These are phyloP conservation scores for Panulirus ornatus DNA, from an alignment of 1,140 invertebrate genomes.

Conservation along the genomic window DNA sequence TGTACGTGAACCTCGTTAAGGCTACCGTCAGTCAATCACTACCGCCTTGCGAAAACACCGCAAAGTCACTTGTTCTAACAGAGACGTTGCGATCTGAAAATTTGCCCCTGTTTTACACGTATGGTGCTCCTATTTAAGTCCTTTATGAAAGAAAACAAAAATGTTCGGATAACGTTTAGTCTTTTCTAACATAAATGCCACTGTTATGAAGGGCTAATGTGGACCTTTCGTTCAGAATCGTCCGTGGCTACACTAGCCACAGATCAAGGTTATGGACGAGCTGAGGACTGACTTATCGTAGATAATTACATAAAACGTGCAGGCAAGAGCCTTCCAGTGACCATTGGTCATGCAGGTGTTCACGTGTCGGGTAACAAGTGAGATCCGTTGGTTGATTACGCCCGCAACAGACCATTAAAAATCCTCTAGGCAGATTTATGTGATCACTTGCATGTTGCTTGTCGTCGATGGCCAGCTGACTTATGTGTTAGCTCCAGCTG, in stretches of 20 bases:
- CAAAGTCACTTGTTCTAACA: conserved; percentile 7
- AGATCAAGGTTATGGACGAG: not conserved
- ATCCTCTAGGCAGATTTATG: not conserved
- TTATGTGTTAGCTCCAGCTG: not conserved
- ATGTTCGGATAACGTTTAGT: no score
- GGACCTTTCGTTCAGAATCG: no score
- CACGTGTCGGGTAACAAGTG: not conserved
- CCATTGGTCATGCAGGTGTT: not conserved
- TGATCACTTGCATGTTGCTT: not conserved
- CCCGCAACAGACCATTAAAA: not conserved
- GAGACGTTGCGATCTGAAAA: not conserved
- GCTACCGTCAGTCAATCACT: conserved; percentile 29
- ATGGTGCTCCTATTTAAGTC: no score
- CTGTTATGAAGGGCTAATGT: no score
- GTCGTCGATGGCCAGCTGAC: not conserved
- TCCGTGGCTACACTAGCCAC: conserved; percentile 15
- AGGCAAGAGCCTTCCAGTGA: not conserved
- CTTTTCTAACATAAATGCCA: no score
- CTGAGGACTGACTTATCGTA: not conserved
- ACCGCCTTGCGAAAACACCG: conserved; percentile 25
- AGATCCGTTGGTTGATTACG: not conserved
- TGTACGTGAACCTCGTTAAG: not conserved
- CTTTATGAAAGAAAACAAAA: no score
- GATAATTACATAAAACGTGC: not conserved
- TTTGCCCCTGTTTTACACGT: no score